Percentiles rank a stretch among this genome's conserved stretches.
These are phyloP conservation scores for Uromys caudimaculatus DNA, from an alignment of 2,797 vertebrate genomes.

Conservation along the genomic window DNA sequence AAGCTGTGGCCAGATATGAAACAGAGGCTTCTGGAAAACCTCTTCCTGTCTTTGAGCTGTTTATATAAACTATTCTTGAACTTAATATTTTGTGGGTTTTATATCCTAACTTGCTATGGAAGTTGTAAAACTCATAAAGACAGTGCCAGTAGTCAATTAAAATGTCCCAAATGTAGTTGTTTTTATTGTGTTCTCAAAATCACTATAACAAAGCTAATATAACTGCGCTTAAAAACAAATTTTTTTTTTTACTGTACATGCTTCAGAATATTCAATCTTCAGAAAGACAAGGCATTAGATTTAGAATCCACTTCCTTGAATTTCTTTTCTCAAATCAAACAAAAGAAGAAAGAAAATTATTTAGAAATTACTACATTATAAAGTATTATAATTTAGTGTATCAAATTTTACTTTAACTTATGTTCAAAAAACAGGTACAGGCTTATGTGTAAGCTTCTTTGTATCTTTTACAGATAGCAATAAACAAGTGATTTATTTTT, in stretches of 20 bases:
- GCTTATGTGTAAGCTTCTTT: conserved; percentile 49
- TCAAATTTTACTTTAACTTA: conserved; percentile 68
- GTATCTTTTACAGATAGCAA: background rate
- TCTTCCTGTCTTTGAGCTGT: conserved; percentile 47
- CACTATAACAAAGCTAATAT: conserved; percentile 38
- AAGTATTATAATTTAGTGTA: conserved; percentile 52
- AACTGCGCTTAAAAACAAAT: background rate
- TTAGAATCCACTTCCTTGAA: conserved; percentile 52
- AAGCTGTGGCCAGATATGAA: conserved; percentile 39
- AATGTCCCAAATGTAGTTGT: conserved; percentile 4
- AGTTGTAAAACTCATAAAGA: conserved; percentile 27
- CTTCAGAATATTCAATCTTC: background rate
- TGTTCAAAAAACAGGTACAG: conserved; percentile 3
- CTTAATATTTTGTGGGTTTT: conserved; percentile 48
- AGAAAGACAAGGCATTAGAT: conserved; percentile 50
- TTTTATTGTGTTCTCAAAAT: conserved; percentile 51
- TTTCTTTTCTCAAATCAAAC: conserved; percentile 55
- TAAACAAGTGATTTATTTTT: conserved; percentile 35
- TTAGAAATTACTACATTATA: conserved; percentile 59
- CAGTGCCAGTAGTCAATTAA: conserved; percentile 58
- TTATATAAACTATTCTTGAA: conserved; percentile 72
- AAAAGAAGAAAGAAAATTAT: conserved; percentile 50
- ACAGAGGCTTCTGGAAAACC: conserved; percentile 42
- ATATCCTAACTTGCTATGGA: conserved; percentile 55
- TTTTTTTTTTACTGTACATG: background rate